Conservation (phyloP, 2,888 invertebrate species). For the Cheilosia scutellata region DNA sequence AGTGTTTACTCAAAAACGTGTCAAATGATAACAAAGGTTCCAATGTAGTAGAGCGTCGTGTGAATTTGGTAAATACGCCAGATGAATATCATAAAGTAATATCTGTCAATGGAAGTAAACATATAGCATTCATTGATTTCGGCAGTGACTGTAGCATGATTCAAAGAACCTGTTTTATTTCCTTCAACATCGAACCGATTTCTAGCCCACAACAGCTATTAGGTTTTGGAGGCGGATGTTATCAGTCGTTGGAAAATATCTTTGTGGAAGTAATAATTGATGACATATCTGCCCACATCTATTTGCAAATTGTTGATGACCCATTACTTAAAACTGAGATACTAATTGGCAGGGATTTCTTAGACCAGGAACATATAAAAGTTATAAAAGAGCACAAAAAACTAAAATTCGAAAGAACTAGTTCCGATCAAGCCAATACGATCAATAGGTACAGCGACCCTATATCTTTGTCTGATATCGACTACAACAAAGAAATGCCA, state of each 20-base stretch:
- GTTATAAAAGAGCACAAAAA: not conserved
- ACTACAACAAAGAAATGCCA: too few relatives aligned
- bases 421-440: not conserved
- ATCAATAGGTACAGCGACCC: not conserved
- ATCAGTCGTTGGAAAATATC: not conserved
- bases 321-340: not conserved
- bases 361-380: not conserved
- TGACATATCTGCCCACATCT: not conserved
- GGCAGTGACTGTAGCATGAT: slow-evolving; percentile 14
- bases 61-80: not conserved
- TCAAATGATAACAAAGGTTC: not conserved
- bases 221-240: slow-evolving; percentile 9
- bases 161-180: not conserved
- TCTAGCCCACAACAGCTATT: not conserved
- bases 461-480: not conserved
- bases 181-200: too few relatives aligned
- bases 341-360: not conserved
- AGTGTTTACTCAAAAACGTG: not conserved
- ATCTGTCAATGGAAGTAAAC: not conserved
- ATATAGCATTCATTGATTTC: slow-evolving; percentile 36
- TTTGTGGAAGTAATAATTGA: not conserved
- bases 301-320: slow-evolving; percentile 1
- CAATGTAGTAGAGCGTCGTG: not conserved
- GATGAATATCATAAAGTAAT: slow-evolving; percentile 31
- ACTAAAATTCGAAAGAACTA: not conserved